Conservation (phyloP, 2,888 invertebrate genomes). For the Drosophila barbarae region DNA sequence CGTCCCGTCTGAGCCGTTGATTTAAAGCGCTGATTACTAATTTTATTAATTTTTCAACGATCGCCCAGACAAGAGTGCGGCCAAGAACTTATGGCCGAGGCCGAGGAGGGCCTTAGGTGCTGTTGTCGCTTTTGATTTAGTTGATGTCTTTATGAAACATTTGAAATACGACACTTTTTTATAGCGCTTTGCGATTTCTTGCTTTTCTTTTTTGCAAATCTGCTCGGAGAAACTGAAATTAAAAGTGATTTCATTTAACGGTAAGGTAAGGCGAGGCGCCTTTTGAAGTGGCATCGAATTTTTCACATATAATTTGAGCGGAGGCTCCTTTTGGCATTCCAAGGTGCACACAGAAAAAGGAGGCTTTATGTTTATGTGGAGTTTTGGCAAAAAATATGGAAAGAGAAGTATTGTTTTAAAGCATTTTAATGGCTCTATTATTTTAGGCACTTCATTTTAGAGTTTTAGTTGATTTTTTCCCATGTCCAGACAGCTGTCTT, state of each 20-base stretch:
- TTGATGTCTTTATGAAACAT: conserved; percentile 76
- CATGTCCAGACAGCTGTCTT: conserved; percentile 32
- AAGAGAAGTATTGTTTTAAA: too few species aligned
- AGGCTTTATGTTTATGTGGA: neutral
- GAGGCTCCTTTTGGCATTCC: conserved; percentile 38
- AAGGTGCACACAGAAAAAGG: conserved; percentile 27
- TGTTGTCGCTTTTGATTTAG: conserved; percentile 75
- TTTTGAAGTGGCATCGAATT: conserved; percentile 73
- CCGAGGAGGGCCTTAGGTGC: conserved; percentile 52
- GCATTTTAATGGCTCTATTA: neutral
- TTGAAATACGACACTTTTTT: conserved; percentile 74
- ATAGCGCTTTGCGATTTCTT: conserved; percentile 19
- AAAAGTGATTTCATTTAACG: conserved; percentile 75
- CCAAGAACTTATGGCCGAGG: conserved; percentile 28
- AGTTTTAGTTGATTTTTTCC: neutral
- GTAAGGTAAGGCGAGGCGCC: conserved; percentile 68
- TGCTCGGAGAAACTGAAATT: conserved; percentile 56
- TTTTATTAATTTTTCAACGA: conserved; percentile 74
- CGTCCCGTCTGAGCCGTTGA: conserved; percentile 63
- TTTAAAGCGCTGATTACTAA: conserved; percentile 73
- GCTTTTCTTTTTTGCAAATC: conserved; percentile 32
- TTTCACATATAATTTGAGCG: conserved; percentile 19
- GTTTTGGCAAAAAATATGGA: neutral
- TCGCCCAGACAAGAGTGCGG: conserved; percentile 45
- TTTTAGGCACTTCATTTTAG: neutral